Base-by-base conservation (phyloP, 2,113 vertebrate genomes). In the Carettochelys insculpta region DNA sequence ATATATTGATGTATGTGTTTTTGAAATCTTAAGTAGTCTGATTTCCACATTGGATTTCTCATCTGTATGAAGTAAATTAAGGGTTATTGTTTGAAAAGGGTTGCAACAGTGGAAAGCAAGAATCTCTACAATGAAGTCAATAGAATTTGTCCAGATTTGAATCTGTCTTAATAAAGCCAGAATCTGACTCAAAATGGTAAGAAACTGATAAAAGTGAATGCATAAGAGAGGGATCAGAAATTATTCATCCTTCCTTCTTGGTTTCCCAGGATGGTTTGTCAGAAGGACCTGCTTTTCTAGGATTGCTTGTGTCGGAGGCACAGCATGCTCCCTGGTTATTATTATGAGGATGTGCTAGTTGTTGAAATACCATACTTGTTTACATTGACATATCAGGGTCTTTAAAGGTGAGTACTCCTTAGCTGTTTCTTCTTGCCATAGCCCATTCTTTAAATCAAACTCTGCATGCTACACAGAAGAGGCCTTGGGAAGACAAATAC, bases 141-240 rank as follows among this genome's bases (percentile, higher is more conserved):
- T 43, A 24, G 50, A 87, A 92, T 92, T 95, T 80, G 41, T 38
- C n/a, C 34, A 68, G 61, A 68, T 20, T 38, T 61, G 19, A 61
- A 19, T 61, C 68, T 82, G 58, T 22, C 19, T 73, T 83, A 61
- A 41, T 38, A 93, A 27, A 79, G 61, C 14, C 41, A 93, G 53
- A 45, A 48, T 83, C 65, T 79, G 48, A 77, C 47, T 61, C 41
- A 56, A 84, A 86, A 75, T 5, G 6, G 48, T 47, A 9, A 5
- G 6, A 68, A 85, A 71, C 82, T 8, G 45, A 38, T 80, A n/a
- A 90, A 87, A 68, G 43, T 2, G 34, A 1, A 1, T 75, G 2
- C 38, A 73, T 51, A 2, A 5, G 7, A 0, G 4, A 34, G 75
- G 80, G 9, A n/a, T 71, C 43, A 25, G 0, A 7, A 45, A 6